Evolutionary conservation across 2,797 vertebrate species (phyloP), one percentile per base, ranked within the genome.

Genomic region (Neostethus bicornis): DNA sequence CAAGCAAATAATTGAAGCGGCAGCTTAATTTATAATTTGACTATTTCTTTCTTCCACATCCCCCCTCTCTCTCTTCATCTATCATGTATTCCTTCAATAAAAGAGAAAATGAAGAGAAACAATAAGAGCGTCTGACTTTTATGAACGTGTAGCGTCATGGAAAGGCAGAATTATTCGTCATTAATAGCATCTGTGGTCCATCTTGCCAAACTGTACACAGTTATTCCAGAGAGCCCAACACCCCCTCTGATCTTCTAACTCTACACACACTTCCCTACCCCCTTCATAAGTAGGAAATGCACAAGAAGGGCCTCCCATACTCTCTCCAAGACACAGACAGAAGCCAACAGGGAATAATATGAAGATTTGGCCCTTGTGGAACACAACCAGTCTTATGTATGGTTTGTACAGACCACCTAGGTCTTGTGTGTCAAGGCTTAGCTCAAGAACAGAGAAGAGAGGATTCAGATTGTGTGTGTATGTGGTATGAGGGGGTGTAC

Each of bases 1-100:
- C 88, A 86, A 88, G 89, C 90, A 91, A 91, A 91, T 91, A 90
- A 91, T 90, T 91, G 90, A 90, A 89, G 90, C 80, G 77, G 74
- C 79, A 76, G 89, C 86, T 91, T 90, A 84, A 90, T 92, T 91
- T 90, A 89, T 90, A 89, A 90, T 89, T 91, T 88, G 87, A 86
- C 81, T 85, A 87, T 88, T 91, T 90, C 81, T 84, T 82, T 62
- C 81, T 79, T 83, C 81, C 81, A 62, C 81, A 79, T 83, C 81
- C 81, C 86, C 88, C 77, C 78, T 73, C 77, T 38, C 31, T 45
- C 61, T 60, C 13, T 19, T 42, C 4, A 11, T 75, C 81, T 86
- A 87, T 85, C 80, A 80, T 79, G 77, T 84, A 56, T 76, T 83
- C 68, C 65, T 84, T 83, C 75, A 77, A 75, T 67, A 81, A 49